A percentile compares a stretch with the other conserved stretches of the same genome.
Evolutionary conservation across 2,113 vertebrate species (phyloP).

Genomic region (Oplegnathus fasciatus): DNA sequence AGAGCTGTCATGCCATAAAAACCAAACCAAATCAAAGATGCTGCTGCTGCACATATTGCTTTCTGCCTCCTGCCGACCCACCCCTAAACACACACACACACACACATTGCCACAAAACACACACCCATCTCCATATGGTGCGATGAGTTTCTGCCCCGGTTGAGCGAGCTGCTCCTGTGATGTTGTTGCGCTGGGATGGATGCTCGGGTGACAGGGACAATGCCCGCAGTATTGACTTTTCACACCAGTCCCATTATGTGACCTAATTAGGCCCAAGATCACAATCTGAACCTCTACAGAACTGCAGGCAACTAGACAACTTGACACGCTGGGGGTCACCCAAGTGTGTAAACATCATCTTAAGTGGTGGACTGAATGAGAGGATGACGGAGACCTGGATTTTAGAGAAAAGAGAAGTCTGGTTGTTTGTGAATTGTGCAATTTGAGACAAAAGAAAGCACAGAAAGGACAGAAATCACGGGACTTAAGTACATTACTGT

Average conservation of each 20-base stretch:
- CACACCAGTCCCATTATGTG: slow-evolving; percentile 65
- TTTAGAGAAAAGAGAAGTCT: slow-evolving; percentile 44
- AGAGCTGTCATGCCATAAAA: slow-evolving; percentile 29
- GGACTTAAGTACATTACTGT: neutral
- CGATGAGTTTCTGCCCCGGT: slow-evolving; percentile 74
- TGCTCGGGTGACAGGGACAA: slow-evolving; percentile 48
- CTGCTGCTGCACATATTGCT: slow-evolving; percentile 11
- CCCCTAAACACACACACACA: slow-evolving; percentile 29
- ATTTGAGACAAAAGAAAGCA: neutral
- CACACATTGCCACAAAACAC: slow-evolving; percentile 19
- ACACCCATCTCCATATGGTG: slow-evolving; percentile 59
- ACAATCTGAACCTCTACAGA: slow-evolving; percentile 40
- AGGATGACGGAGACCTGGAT: neutral
- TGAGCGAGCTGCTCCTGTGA: slow-evolving; percentile 53
- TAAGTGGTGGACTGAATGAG: slow-evolving; percentile 19
- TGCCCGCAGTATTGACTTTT: slow-evolving; percentile 70
- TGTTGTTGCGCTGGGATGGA: slow-evolving; percentile 35
- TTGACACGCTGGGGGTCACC: slow-evolving; percentile 17
- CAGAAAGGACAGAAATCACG: neutral
- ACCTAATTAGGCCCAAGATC: slow-evolving; percentile 69
- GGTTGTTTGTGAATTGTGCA: slow-evolving; percentile 23
- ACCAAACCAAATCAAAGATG: slow-evolving; percentile 32
- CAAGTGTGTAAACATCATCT: slow-evolving; percentile 51
- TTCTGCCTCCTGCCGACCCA: slow-evolving; percentile 5
- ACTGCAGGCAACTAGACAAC: slow-evolving; percentile 35